phyloP scores from a whole-genome alignment of 1,140 invertebrate genomes.

The Drosophila chauvacae region DNA sequence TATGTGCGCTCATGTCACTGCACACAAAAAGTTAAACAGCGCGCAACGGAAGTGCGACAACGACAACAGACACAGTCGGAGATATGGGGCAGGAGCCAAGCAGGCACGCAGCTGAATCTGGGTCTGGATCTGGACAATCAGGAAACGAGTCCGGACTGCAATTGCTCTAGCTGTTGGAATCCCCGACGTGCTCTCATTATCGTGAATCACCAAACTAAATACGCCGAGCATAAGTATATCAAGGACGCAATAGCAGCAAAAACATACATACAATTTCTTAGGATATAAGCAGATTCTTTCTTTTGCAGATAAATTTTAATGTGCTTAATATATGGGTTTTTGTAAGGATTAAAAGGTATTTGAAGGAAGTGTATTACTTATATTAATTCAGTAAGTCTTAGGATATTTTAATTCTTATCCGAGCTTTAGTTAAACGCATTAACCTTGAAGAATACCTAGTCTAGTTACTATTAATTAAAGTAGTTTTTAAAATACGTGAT shows the following conservation, averaged over 20 bases:
- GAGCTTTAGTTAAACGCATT: too few relatives aligned
- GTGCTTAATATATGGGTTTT: not conserved
- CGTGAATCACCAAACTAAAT: slow-evolving; percentile 70
- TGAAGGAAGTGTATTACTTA: not conserved
- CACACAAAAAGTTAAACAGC: slow-evolving; percentile 82
- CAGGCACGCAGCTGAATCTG: slow-evolving; percentile 5
- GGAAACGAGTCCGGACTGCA: slow-evolving; percentile 57
- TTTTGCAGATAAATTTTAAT: not conserved
- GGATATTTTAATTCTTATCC: not conserved
- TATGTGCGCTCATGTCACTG: slow-evolving; percentile 78
- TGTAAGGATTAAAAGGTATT: not conserved
- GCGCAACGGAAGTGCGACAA: slow-evolving; percentile 79
- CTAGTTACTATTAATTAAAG: not conserved
- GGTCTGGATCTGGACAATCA: slow-evolving; percentile 40
- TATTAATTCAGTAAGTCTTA: too few relatives aligned
- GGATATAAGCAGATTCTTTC: not conserved
- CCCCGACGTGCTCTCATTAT: slow-evolving; percentile 60
- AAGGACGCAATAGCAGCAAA: slow-evolving; percentile 7
- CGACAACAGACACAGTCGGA: slow-evolving; percentile 32
- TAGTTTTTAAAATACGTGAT: not conserved
- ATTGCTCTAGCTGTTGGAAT: slow-evolving; percentile 59
- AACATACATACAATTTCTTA: not conserved
- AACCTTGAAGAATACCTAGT: not conserved
- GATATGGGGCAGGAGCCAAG: slow-evolving; percentile 9
- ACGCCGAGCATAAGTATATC: slow-evolving; percentile 25